These are phyloP conservation scores for Tauraco hartlaubi DNA, from an alignment of 2,797 vertebrate genomes.

Conservation along the genomic window DNA sequence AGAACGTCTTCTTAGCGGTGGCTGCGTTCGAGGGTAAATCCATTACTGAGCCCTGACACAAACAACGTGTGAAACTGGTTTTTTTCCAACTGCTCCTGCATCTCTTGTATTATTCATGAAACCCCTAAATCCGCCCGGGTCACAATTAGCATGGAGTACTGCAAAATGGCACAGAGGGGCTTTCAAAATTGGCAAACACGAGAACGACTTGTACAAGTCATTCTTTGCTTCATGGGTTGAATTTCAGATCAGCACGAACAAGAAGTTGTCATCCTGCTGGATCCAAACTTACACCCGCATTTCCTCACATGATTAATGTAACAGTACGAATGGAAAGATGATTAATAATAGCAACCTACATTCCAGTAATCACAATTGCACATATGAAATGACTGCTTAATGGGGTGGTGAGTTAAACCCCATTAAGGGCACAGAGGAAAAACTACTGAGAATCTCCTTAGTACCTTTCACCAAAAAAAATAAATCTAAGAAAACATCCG, in stretches of 20 bases:
- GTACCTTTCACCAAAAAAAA: neutral
- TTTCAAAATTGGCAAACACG: slow-evolving; percentile 46
- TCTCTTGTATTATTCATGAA: slow-evolving; percentile 37
- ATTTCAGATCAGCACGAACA: neutral
- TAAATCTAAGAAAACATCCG: neutral
- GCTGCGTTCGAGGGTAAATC: slow-evolving; percentile 47
- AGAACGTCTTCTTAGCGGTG: slow-evolving; percentile 49
- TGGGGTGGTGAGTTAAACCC: slow-evolving; percentile 54
- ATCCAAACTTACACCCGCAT: neutral
- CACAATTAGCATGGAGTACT: slow-evolving; percentile 25
- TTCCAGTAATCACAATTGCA: slow-evolving; percentile 64
- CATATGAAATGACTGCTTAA: slow-evolving; percentile 60
- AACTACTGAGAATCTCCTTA: neutral
- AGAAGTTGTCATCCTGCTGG: slow-evolving; percentile 42
- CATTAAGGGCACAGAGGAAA: slow-evolving; percentile 22
- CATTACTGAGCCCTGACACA: slow-evolving; percentile 18
- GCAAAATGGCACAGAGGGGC: slow-evolving; percentile 24
- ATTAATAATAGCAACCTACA: slow-evolving; percentile 66
- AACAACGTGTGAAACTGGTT: slow-evolving; percentile 12
- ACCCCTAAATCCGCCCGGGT: slow-evolving; percentile 28
- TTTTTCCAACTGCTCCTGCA: neutral
- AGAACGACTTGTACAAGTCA: slow-evolving; percentile 43
- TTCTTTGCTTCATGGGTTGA: neutral
- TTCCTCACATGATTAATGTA: slow-evolving; percentile 49
- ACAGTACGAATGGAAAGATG: slow-evolving; percentile 29